A percentile compares a stretch with the other conserved stretches of the same genome.
Conservation (phyloP, 53 echinoderm and acorn worm species). For the Glandiceps talaboti region DNA sequence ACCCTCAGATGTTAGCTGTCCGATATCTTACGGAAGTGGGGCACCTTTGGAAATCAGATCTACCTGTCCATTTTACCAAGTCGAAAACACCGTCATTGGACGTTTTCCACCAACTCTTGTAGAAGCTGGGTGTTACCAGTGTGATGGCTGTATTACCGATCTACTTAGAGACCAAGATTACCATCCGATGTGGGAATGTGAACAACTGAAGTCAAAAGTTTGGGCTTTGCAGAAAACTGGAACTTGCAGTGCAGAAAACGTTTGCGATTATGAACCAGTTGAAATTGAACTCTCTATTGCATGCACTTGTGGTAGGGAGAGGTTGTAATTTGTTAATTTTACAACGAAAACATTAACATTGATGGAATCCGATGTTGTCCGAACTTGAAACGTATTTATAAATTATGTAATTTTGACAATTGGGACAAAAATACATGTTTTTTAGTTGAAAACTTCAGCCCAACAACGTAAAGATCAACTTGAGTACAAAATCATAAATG, state of each 20-base stretch:
- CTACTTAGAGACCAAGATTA: not conserved
- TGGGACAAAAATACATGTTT: too few species aligned
- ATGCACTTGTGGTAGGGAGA: not conserved
- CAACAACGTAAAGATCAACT: too few species aligned
- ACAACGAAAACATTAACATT: too few species aligned
- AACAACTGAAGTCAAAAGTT: not conserved
- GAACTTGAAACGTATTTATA: too few species aligned
- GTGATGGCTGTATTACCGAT: not conserved
- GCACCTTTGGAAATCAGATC: not conserved
- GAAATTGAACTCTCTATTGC: not conserved
- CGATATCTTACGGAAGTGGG: not conserved
- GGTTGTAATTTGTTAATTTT: not conserved
- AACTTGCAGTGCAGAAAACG: not conserved
- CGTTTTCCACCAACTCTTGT: not conserved
- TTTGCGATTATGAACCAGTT: not conserved
- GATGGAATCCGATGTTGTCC: too few species aligned
- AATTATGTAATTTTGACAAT: too few species aligned
- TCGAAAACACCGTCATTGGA: not conserved
- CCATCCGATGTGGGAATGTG: not conserved
- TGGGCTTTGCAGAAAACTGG: not conserved
- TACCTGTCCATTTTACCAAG: not conserved
- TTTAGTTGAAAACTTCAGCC: too few species aligned
- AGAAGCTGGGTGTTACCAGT: not conserved
- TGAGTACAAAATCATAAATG: too few species aligned
- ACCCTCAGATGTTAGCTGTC: not conserved